phyloP scores from a whole-genome alignment of 2,888 invertebrate genomes.

The Ametastegia equiseti region DNA sequence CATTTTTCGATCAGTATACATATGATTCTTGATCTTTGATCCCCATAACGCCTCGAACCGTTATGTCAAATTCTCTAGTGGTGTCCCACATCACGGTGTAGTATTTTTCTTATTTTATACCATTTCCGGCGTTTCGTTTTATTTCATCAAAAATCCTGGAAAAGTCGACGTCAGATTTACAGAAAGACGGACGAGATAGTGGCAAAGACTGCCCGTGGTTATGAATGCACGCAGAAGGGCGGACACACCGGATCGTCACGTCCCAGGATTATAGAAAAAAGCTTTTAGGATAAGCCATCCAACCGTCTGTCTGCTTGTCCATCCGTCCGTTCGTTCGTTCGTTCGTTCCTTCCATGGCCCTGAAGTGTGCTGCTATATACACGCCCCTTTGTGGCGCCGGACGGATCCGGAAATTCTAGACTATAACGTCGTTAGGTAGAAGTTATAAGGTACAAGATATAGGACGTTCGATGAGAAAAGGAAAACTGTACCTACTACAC shows the following conservation, averaged over 20 bases:
- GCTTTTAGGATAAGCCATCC: constrained; percentile 50
- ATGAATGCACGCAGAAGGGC: constrained; percentile 48
- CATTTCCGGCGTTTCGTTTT: neutral
- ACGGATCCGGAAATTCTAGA: constrained; percentile 44
- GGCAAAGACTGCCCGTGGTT: constrained; percentile 37
- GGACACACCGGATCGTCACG: constrained; percentile 48
- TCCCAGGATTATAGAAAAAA: constrained; percentile 50
- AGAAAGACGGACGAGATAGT: constrained; percentile 30
- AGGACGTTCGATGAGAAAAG: constrained; percentile 6
- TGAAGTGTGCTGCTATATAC: constrained; percentile 42
- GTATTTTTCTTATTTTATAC: neutral
- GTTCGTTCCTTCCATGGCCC: neutral
- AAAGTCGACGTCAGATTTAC: constrained; percentile 42
- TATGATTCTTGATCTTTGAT: constrained; percentile 19
- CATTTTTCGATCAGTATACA: constrained; percentile 5
- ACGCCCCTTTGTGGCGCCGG: constrained; percentile 31
- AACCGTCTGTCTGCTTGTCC: constrained; percentile 14
- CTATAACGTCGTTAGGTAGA: constrained; percentile 30
- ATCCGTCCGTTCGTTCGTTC: constrained; percentile 7
- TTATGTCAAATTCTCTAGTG: neutral
- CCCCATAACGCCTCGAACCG: neutral
- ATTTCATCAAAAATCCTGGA: constrained; percentile 18
- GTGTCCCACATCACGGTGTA: neutral
- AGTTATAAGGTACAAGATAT: constrained; percentile 40
- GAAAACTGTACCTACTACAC: neutral